Evolutionary conservation across 2,797 vertebrate genomes (phyloP).

Genomic region (Lates japonicus): DNA sequence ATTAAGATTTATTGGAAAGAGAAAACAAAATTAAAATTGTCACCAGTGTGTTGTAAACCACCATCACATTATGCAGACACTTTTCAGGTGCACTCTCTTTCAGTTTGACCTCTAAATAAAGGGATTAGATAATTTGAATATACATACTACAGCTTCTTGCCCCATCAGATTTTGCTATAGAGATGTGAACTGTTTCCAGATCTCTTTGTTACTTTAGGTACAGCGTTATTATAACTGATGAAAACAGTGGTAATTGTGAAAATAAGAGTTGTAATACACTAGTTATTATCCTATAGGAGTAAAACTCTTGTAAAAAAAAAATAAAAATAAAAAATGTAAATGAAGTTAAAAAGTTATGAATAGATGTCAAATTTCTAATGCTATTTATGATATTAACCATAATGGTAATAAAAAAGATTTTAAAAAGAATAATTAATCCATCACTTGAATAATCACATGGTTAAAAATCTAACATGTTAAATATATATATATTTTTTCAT

Average conservation of each 20-base stretch:
- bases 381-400: constrained; percentile 33
- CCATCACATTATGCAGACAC: no score
- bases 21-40: no score
- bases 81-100: no score
- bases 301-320: not conserved
- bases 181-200: not conserved
- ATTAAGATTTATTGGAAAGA: no score
- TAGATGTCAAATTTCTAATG: constrained; percentile 41
- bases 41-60: no score
- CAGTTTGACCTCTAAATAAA: not conserved
- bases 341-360: constrained; percentile 24
- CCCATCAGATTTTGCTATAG: not conserved
- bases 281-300: constrained; percentile 12
- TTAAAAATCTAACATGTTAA: not conserved
- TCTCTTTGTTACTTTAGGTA: not conserved
- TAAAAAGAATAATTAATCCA: constrained; percentile 18
- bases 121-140: not conserved
- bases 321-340: no score
- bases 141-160: not conserved
- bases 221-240: not conserved
- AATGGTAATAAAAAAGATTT: constrained; percentile 8
- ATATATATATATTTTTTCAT: constrained; percentile 9
- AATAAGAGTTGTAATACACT: constrained; percentile 1
- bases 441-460: not conserved
- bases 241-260: not conserved